Conservation (phyloP, 1,140 invertebrate species). For the Bombus ignitus region DNA sequence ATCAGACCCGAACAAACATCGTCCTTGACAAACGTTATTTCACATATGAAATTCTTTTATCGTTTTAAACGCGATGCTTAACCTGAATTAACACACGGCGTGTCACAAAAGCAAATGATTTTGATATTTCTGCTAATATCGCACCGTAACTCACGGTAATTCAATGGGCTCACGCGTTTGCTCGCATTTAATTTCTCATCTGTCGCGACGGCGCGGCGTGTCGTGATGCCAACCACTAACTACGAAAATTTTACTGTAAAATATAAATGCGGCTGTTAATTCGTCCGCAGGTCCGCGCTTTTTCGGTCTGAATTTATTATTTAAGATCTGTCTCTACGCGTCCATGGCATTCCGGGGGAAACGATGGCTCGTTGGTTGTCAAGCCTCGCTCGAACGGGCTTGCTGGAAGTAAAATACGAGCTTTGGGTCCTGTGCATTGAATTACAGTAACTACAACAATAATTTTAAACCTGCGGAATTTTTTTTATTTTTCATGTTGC, state of each 20-base stretch:
- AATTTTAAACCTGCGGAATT: not conserved
- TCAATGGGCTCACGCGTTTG: conserved; percentile 24
- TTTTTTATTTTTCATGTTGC: not conserved
- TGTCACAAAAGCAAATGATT: conserved; percentile 23
- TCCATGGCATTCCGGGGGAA: not conserved
- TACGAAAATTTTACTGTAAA: conserved; percentile 38
- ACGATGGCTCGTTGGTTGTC: not conserved
- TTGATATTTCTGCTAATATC: conserved; percentile 23
- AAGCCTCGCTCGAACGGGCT: not conserved
- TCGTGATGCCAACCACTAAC: conserved; percentile 4
- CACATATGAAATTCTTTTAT: not conserved
- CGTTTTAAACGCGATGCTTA: conserved; percentile 7
- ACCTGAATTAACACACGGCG: conserved; percentile 28
- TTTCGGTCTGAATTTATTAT: conserved; percentile 45
- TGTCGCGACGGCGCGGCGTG: conserved; percentile 32
- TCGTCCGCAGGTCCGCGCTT: not conserved
- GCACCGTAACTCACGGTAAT: conserved; percentile 43
- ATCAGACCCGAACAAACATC: too few species aligned
- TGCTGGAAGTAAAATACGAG: conserved; percentile 1
- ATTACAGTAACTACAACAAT: conserved; percentile 2
- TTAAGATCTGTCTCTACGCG: not conserved
- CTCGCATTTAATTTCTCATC: conserved; percentile 38
- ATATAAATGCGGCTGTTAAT: conserved; percentile 48
- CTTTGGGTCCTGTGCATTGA: not conserved
- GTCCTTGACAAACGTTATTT: not conserved